These are phyloP conservation scores for Ectropis crepuscularia DNA, from an alignment of 2,888 invertebrate genomes.

Conservation along the genomic window DNA sequence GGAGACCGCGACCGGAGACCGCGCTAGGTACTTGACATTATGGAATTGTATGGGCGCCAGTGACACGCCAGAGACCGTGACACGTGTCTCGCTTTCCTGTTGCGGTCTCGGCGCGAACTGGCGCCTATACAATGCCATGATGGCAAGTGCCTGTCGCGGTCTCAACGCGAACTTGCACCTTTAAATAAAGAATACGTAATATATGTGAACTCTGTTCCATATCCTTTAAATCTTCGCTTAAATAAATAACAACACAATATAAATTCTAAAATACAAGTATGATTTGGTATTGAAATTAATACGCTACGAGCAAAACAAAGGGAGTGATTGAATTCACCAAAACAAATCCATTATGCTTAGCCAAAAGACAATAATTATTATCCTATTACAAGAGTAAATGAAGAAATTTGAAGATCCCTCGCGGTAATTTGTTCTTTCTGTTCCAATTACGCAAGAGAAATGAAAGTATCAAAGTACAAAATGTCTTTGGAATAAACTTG, in stretches of 20 bases:
- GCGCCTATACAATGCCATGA: too few species aligned
- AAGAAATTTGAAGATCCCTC: slow-evolving; percentile 61
- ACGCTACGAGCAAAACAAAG: slow-evolving; percentile 34
- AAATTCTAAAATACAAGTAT: slow-evolving; percentile 6
- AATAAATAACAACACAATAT: slow-evolving; percentile 7
- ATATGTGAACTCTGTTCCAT: background rate
- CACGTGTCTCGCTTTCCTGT: too few species aligned
- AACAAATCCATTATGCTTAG: slow-evolving; percentile 54
- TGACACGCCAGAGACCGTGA: too few species aligned
- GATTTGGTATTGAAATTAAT: slow-evolving; percentile 28
- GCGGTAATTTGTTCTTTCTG: slow-evolving; percentile 61
- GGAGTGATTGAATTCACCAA: slow-evolving; percentile 41
- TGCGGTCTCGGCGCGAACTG: too few species aligned
- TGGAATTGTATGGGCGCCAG: too few species aligned
- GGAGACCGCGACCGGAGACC: too few species aligned
- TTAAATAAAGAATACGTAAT: too few species aligned
- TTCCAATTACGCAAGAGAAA: slow-evolving; percentile 60
- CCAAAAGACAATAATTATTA: slow-evolving; percentile 63
- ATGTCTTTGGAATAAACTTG: slow-evolving; percentile 51
- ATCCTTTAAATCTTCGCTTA: background rate
- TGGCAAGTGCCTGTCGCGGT: too few species aligned
- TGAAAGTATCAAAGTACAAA: slow-evolving; percentile 58
- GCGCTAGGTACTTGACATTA: too few species aligned
- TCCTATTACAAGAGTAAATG: slow-evolving; percentile 66
- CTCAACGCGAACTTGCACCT: too few species aligned